Conservation (phyloP, 2,888 invertebrate species). For the Agrochola lota region DNA sequence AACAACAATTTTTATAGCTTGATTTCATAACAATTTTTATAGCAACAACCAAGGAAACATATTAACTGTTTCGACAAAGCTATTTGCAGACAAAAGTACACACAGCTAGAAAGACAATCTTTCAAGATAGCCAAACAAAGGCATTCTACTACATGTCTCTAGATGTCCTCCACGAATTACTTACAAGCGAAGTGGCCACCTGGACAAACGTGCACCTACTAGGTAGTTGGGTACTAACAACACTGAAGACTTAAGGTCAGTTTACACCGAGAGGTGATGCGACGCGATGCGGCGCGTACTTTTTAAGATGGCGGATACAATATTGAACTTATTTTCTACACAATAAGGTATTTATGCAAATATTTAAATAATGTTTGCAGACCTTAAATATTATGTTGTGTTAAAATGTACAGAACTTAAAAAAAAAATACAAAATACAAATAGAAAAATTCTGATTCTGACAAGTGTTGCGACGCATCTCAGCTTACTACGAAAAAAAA, state of each 20-base stretch:
- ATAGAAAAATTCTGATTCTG: too few species aligned
- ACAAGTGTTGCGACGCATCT: background rate
- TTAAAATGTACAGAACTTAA: background rate
- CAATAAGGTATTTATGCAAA: background rate
- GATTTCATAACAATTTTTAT: background rate
- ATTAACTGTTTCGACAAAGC: background rate
- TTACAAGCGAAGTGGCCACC: constrained; percentile 35
- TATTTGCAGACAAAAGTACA: background rate
- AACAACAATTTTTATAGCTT: background rate
- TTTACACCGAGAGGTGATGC: background rate
- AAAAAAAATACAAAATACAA: too few species aligned
- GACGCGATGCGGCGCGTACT: background rate
- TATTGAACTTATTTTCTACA: background rate
- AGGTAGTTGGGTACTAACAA: constrained; percentile 7
- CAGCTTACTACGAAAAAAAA: background rate
- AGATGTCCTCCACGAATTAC: constrained; percentile 40
- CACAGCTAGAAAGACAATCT: background rate
- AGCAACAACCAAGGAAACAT: too few species aligned
- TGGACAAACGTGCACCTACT: constrained; percentile 28
- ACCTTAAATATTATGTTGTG: background rate
- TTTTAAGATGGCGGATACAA: background rate
- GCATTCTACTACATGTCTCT: constrained; percentile 11
- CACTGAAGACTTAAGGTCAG: background rate
- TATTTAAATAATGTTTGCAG: background rate
- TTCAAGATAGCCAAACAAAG: constrained; percentile 31